Conservation (phyloP, 2,797 vertebrate genomes). For the Rhodeus uyekii region DNA sequence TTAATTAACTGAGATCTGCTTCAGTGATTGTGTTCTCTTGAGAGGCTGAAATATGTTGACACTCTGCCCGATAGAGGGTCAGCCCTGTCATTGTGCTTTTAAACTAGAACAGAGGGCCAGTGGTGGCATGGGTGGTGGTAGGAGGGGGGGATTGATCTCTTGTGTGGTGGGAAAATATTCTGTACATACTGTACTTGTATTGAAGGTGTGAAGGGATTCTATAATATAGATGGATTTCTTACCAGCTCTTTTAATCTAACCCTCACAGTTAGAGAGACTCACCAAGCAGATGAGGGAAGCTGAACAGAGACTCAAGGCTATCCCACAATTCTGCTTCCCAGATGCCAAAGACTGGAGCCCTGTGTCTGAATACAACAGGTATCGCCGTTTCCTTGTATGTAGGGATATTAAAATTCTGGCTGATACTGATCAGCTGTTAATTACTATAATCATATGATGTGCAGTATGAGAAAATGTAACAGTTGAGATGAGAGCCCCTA, state of each 20-base stretch:
- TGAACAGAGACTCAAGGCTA: constrained; percentile 95
- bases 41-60: constrained; percentile 59
- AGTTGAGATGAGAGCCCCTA: not conserved
- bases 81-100: constrained; percentile 43
- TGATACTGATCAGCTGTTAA: not conserved
- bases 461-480: not conserved
- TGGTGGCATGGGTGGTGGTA: constrained; percentile 24
- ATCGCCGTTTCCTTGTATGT: constrained; percentile 25
- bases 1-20: constrained; percentile 61
- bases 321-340: constrained; percentile 98
- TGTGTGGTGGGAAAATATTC: constrained; percentile 54
- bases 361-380: constrained; percentile 94
- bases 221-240: not conserved
- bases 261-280: constrained; percentile 89
- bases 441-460: not conserved
- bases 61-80: constrained; percentile 51
- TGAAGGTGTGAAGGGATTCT: constrained; percentile 31
- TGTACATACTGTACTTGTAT: constrained; percentile 55
- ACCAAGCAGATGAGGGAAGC: constrained; percentile 98
- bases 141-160: constrained; percentile 34
- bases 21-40: constrained; percentile 54
- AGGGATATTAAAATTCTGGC: not conserved
- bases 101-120: constrained; percentile 24
- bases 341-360: constrained; percentile 98
- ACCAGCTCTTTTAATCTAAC: constrained; percentile 36